A percentile compares a stretch with the other conserved stretches of the same genome.
phyloP scores from a whole-genome alignment of 2,113 vertebrate genomes.

The Cettia cetti region DNA sequence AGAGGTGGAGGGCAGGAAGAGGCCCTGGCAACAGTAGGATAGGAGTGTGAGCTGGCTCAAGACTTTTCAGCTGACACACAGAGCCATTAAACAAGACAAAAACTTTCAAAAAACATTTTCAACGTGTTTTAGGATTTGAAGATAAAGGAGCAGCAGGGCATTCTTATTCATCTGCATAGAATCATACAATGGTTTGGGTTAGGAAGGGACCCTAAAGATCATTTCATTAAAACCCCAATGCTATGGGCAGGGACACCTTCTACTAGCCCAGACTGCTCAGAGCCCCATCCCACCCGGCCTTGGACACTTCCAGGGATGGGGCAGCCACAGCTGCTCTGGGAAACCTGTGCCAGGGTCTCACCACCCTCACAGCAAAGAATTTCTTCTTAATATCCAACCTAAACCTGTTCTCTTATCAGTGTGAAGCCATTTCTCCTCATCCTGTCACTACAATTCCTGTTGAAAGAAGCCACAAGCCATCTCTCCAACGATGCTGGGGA shows the following conservation, averaged over 20 bases:
- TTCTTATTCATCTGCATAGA: not conserved
- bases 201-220: not conserved
- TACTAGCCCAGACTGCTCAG: fast-evolving
- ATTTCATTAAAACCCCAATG: no score
- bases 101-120: fast-evolving
- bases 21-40: not conserved
- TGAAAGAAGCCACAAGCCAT: not conserved
- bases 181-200: not conserved
- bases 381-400: not conserved
- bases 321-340: not conserved
- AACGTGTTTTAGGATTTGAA: not conserved
- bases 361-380: fast-evolving
- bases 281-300: not conserved
- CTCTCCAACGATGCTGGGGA: not conserved
- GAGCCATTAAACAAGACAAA: not conserved
- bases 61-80: not conserved
- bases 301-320: fast-evolving
- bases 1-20: not conserved
- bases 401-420: not conserved
- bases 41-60: not conserved
- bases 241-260: not conserved
- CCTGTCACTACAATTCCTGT: not conserved
- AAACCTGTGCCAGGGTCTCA: not conserved
- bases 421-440: not conserved
- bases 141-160: not conserved